phyloP scores from a whole-genome alignment of 2,113 vertebrate species.

The Myotis lucifugus region DNA sequence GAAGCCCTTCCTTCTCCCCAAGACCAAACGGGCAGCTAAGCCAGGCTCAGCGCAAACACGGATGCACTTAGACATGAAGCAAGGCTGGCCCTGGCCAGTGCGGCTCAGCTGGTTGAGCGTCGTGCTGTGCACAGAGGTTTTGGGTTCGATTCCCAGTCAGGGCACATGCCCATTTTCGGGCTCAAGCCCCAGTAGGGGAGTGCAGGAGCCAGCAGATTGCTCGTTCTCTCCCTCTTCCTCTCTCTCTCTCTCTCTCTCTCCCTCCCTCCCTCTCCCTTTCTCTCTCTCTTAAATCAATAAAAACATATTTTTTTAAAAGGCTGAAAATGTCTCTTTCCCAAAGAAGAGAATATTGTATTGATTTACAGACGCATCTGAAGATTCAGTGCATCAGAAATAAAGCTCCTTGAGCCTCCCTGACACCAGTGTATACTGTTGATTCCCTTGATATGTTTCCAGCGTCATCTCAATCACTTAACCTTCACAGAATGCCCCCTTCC shows the following conservation, averaged over 20 bases:
- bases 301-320: neutral
- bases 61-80: neutral
- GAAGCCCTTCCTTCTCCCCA: neutral
- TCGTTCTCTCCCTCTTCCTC: too few species aligned
- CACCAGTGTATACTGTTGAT: neutral
- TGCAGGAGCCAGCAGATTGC: too few species aligned
- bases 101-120: too few species aligned
- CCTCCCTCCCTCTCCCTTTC: too few species aligned
- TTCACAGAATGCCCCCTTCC: neutral
- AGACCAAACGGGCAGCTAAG: neutral
- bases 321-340: neutral
- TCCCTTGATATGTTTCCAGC: neutral
- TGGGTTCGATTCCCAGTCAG: too few species aligned
- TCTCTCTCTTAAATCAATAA: too few species aligned
- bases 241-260: too few species aligned
- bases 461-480: neutral
- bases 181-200: too few species aligned
- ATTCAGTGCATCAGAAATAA: neutral
- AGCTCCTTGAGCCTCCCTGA: neutral
- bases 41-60: neutral
- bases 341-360: neutral
- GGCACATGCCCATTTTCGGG: too few species aligned
- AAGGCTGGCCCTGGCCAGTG: neutral
- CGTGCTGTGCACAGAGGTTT: too few species aligned
- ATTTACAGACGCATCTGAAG: neutral